Conservation (phyloP, 1,140 invertebrate genomes). For the Dinoponera quadriceps region DNA sequence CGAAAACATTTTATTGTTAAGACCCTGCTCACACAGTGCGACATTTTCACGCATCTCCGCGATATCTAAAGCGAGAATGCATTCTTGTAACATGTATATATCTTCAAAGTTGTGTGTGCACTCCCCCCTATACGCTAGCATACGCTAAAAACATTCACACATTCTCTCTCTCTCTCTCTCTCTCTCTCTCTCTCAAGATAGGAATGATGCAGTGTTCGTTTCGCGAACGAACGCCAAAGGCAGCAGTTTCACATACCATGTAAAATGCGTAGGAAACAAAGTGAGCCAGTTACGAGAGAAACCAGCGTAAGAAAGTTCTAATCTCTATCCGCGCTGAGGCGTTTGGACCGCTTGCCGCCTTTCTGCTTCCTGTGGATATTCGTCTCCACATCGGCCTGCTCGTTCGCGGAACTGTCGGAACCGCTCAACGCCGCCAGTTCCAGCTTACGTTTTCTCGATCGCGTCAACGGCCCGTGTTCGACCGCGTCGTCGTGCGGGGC, state of each 20-base stretch:
- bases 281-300: conserved; percentile 49
- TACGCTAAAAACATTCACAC: conserved; percentile 64
- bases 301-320: conserved; percentile 66
- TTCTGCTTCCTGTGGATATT: conserved; percentile 78
- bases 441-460: conserved; percentile 78
- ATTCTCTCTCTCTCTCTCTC: too few species aligned
- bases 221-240: conserved; percentile 66
- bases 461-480: conserved; percentile 75
- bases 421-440: conserved; percentile 66
- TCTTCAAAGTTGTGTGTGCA: too few species aligned
- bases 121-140: conserved; percentile 64
- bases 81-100: neutral
- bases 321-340: conserved; percentile 73
- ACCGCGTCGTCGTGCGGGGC: neutral
- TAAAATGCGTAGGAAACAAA: conserved; percentile 73
- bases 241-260: conserved; percentile 62
- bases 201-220: conserved; percentile 76
- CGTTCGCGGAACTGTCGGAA: conserved; percentile 61
- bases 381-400: conserved; percentile 51
- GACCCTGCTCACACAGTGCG: conserved; percentile 38
- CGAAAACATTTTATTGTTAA: conserved; percentile 28
- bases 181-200: conserved; percentile 64
- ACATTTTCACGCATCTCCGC: conserved; percentile 20
- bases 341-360: conserved; percentile 76
- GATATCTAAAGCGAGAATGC: conserved; percentile 15